Evolutionary conservation across 2,888 invertebrate genomes (phyloP), one percentile per base, ranked within the genome.

Genomic region (Volucella bombylans): DNA sequence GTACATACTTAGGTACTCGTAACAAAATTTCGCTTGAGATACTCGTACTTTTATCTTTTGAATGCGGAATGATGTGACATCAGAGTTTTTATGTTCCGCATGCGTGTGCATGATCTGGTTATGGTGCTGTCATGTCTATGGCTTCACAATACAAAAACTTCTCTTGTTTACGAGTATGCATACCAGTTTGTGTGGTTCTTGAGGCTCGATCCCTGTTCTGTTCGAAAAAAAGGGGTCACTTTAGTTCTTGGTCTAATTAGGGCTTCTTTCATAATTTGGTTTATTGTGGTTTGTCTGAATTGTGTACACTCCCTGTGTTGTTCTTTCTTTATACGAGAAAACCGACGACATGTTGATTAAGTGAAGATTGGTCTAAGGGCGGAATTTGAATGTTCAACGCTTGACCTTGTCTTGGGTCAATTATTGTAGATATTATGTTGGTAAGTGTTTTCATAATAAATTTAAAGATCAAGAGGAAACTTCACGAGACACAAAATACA

Each of bases 61-160:
- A 73, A 82, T 78, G 78, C 68, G 82, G 78, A 78, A 82, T 82
- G 49, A 57, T 62, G 31, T 18, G 31, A 71, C 81, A 71, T 59
- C 59, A 77, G 64, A 52, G 59, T 59, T 14, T 54, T 49, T 15
- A 6, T 59, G 11, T 11, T 55, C 64, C 9, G 6, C 8, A 31
- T 39, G 41, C 38, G 15, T 49, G 38, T 31, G 49, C 49, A 15
- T 67, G 41, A 12, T 41, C 43, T 43, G 18, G 2, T 1, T 8
- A 54, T 31, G 47, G 38, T 54, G 59, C 45, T 23, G 45, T 43
- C 15, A 52, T 45, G 31, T 11, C 8, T 69, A 18, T 57, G 65
- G 43, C 41, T 50, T 57, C 57, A 11, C 55, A 18, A 41, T 45
- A 61, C 67, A 67, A 74, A 0, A 62, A 50, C 38, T n/a, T 39